phyloP scores from a whole-genome alignment of 2,888 invertebrate species.

The Nymphalis urticae region DNA sequence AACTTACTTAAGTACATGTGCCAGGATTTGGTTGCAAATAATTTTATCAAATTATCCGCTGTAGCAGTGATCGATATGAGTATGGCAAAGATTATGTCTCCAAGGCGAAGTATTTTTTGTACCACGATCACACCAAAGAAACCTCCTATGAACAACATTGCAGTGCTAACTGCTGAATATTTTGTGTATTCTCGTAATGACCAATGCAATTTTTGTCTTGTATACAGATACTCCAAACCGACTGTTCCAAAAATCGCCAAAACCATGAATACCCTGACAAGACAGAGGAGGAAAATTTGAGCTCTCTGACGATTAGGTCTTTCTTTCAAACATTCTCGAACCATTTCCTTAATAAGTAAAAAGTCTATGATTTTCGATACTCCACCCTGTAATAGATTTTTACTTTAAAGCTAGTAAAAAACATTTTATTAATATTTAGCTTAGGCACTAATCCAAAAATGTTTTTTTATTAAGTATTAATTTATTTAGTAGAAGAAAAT shows the following conservation, averaged over 20 bases:
- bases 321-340: conserved; percentile 67
- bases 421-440: too few species aligned
- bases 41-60: conserved; percentile 53
- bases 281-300: conserved; percentile 68
- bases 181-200: conserved; percentile 79
- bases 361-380: conserved; percentile 55
- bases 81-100: conserved; percentile 53
- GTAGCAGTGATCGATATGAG: conserved; percentile 47
- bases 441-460: too few species aligned
- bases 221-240: conserved; percentile 80
- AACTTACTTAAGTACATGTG: conserved; percentile 71
- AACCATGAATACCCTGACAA: conserved; percentile 49
- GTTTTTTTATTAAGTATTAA: too few species aligned
- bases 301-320: conserved; percentile 72
- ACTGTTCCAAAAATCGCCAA: conserved; percentile 65
- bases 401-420: neutral
- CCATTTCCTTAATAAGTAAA: conserved; percentile 68
- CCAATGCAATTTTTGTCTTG: conserved; percentile 83
- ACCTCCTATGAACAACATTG: conserved; percentile 75
- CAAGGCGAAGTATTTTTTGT: conserved; percentile 62
- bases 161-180: conserved; percentile 70
- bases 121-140: conserved; percentile 55
- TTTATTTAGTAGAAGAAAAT: too few species aligned
- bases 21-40: conserved; percentile 51
- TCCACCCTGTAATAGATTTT: conserved; percentile 49